Percentiles rank a stretch among this genome's conserved stretches.
Evolutionary conservation across 2,888 invertebrate genomes (phyloP).

Genomic region (Helicoverpa assulta): DNA sequence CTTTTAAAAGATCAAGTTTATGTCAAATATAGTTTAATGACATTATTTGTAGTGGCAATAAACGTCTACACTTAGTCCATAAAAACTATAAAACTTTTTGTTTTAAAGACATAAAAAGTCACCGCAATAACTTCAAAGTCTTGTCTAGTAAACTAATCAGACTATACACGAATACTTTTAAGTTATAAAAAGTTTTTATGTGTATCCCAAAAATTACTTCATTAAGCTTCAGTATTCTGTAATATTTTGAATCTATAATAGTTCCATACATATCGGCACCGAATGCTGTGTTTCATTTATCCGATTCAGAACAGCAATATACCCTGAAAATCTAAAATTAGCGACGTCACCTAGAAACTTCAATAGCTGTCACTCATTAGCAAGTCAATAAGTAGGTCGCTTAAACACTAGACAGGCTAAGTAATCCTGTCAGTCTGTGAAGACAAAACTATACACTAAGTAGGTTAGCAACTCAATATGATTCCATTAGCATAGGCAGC

Average conservation of each 20-base stretch:
- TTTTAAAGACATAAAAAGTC: neutral
- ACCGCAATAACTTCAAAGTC: neutral
- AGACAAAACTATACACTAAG: conserved; percentile 18
- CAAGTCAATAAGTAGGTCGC: neutral
- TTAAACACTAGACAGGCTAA: neutral
- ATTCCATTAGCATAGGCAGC: conserved; percentile 36
- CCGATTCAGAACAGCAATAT: too few species aligned
- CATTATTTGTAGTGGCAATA: neutral
- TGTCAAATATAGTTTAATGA: neutral
- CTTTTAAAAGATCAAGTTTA: too few species aligned
- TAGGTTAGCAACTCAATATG: conserved; percentile 30
- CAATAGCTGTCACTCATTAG: neutral
- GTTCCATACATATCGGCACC: too few species aligned
- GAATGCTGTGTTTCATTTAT: too few species aligned
- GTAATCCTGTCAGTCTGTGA: conserved; percentile 20
- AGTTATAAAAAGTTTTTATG: neutral
- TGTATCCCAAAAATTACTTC: neutral
- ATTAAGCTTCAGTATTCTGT: neutral
- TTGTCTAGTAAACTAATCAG: neutral
- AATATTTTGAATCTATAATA: too few species aligned
- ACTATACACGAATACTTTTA: neutral
- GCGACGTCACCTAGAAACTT: too few species aligned
- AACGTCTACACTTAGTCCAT: neutral
- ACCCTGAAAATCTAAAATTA: too few species aligned
- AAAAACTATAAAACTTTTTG: neutral